Percentiles rank a stretch among this genome's conserved stretches.
Conservation (phyloP, 2,797 vertebrate species). For the Cuculus canorus region DNA sequence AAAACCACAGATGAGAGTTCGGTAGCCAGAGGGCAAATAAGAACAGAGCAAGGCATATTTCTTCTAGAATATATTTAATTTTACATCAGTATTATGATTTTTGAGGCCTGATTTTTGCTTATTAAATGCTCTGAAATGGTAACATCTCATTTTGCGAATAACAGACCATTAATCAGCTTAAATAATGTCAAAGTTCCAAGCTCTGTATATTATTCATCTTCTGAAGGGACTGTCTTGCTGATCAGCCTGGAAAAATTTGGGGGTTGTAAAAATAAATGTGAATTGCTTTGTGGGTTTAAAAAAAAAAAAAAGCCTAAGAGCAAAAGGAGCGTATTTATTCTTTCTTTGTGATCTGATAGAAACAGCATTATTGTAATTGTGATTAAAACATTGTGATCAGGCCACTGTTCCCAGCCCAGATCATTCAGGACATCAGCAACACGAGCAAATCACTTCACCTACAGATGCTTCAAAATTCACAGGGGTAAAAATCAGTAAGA, state of each 20-base stretch:
- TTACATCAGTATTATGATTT: background rate
- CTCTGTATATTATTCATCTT: background rate
- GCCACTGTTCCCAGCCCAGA: background rate
- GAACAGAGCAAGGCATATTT: background rate
- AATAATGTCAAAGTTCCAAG: background rate
- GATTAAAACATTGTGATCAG: background rate
- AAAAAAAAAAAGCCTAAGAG: background rate
- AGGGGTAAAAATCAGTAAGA: background rate
- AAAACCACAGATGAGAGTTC: background rate
- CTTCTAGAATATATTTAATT: background rate
- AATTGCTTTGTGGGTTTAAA: background rate
- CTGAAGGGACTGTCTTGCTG: background rate
- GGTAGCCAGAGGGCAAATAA: background rate
- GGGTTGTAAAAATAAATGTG: background rate
- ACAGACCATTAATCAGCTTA: background rate
- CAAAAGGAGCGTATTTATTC: background rate
- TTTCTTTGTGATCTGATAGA: background rate
- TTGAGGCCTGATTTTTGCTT: background rate
- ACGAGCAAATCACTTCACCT: background rate
- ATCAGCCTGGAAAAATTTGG: background rate
- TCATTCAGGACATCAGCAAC: background rate
- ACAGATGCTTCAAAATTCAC: background rate
- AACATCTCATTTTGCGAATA: background rate
- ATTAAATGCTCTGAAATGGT: background rate
- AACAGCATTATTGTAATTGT: background rate